Evolutionary conservation across 2,797 vertebrate species (phyloP).

Genomic region (Malurus leucopterus): DNA sequence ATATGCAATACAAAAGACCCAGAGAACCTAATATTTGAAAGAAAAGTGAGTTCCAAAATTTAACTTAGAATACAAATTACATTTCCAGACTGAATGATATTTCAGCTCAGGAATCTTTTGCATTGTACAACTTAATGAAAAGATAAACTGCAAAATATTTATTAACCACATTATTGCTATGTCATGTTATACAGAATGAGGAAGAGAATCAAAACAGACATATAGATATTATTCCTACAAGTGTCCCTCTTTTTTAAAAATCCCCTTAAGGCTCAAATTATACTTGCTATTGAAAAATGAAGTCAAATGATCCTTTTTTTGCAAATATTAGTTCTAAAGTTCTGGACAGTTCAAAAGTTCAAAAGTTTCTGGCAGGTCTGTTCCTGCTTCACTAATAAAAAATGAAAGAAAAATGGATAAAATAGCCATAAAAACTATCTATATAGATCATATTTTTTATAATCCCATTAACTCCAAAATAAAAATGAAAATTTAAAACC

Average conservation of each 20-base stretch:
- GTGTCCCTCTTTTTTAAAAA: neutral
- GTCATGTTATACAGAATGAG: neutral
- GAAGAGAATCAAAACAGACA: neutral
- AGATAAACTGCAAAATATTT: neutral
- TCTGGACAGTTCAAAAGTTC: neutral
- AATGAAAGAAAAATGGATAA: slow-evolving; percentile 10
- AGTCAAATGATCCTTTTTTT: neutral
- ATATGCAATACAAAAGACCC: neutral
- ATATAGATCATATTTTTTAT: neutral
- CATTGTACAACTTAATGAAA: slow-evolving; percentile 19
- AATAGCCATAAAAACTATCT: neutral
- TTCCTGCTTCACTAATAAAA: slow-evolving; percentile 17
- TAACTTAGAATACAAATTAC: neutral
- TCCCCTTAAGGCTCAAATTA: neutral
- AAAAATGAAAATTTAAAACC: neutral
- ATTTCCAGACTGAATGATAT: slow-evolving; percentile 3
- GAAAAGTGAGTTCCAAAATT: neutral
- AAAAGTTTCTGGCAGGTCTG: neutral
- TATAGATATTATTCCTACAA: neutral
- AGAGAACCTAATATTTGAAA: neutral
- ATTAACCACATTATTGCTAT: neutral
- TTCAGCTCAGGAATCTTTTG: slow-evolving; percentile 16
- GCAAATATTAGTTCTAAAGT: neutral
- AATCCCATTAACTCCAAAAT: neutral
- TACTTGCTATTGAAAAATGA: neutral